A percentile compares a stretch with the other conserved stretches of the same genome.
Conservation (phyloP, 2,888 invertebrate species). For the Epistrophe eligans region DNA sequence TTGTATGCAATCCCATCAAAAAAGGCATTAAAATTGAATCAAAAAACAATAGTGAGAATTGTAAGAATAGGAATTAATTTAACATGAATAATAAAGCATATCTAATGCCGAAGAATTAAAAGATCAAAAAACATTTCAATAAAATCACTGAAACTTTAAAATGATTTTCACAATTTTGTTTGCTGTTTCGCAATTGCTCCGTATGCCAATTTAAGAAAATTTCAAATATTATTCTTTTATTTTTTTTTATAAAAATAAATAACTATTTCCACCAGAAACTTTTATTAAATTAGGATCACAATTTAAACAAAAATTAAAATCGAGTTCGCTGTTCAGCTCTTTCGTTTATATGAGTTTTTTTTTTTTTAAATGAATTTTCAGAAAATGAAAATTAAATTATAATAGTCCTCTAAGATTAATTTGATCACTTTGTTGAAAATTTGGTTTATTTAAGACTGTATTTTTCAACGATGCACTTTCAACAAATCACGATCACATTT, state of each 20-base stretch:
- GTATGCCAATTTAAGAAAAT: neutral
- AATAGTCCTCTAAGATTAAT: neutral
- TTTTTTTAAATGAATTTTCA: neutral
- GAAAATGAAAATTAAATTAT: neutral
- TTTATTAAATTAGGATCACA: neutral
- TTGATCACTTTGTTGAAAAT: neutral
- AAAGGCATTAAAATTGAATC: neutral
- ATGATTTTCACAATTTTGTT: neutral
- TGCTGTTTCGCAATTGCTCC: neutral
- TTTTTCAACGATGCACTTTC: neutral
- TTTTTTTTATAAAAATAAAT: neutral
- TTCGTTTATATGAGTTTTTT: constrained; percentile 25
- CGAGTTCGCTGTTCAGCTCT: constrained; percentile 49
- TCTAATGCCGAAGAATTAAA: neutral
- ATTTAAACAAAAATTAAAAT: neutral
- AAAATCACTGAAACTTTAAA: neutral
- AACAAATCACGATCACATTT: constrained; percentile 3
- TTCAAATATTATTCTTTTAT: neutral
- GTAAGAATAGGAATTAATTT: neutral
- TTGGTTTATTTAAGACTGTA: neutral
- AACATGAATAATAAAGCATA: neutral
- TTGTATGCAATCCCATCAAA: no score
- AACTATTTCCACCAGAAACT: neutral
- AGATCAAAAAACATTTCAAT: neutral
- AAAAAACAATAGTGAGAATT: neutral